Conservation (phyloP, 2,797 vertebrate species). For the Pseudocheirus occidentalis region DNA sequence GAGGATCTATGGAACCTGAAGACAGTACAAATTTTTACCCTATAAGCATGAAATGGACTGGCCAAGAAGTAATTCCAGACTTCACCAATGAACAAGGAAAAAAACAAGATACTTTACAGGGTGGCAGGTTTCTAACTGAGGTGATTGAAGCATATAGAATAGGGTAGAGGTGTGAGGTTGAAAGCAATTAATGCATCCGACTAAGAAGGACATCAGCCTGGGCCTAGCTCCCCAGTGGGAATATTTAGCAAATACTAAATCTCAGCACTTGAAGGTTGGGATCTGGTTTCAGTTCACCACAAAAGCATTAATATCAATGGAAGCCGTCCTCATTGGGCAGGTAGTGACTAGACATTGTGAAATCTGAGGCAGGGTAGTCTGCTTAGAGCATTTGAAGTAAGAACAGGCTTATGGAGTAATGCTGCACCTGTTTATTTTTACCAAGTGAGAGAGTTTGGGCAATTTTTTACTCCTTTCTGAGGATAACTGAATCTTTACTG, state of each 20-base stretch:
- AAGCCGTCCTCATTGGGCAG: slow-evolving; percentile 24
- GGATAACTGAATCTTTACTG: neutral
- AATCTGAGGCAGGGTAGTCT: neutral
- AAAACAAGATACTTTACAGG: slow-evolving; percentile 19
- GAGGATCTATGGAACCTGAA: slow-evolving; percentile 32
- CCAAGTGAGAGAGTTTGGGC: slow-evolving; percentile 42
- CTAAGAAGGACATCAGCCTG: slow-evolving; percentile 21
- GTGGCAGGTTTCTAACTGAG: neutral
- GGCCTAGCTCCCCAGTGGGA: neutral
- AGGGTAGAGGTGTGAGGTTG: neutral
- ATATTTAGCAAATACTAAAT: slow-evolving; percentile 25
- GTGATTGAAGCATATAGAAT: slow-evolving; percentile 38
- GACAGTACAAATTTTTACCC: slow-evolving; percentile 38
- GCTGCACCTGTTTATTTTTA: slow-evolving; percentile 17
- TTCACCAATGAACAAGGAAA: slow-evolving; percentile 2
- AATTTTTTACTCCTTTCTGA: slow-evolving; percentile 17
- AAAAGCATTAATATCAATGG: neutral
- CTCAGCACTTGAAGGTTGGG: neutral
- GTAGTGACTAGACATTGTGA: neutral
- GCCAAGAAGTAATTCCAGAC: slow-evolving; percentile 39
- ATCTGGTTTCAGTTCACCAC: slow-evolving; percentile 30
- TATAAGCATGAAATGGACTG: slow-evolving; percentile 38
- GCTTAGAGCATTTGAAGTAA: slow-evolving; percentile 1
- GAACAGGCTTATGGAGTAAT: slow-evolving; percentile 8
- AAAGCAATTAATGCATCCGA: slow-evolving; percentile 3